A percentile compares a stretch with the other conserved stretches of the same genome.
These are phyloP conservation scores for Nycticryphes semicollaris DNA, from an alignment of 2,113 vertebrate genomes.

Conservation along the genomic window DNA sequence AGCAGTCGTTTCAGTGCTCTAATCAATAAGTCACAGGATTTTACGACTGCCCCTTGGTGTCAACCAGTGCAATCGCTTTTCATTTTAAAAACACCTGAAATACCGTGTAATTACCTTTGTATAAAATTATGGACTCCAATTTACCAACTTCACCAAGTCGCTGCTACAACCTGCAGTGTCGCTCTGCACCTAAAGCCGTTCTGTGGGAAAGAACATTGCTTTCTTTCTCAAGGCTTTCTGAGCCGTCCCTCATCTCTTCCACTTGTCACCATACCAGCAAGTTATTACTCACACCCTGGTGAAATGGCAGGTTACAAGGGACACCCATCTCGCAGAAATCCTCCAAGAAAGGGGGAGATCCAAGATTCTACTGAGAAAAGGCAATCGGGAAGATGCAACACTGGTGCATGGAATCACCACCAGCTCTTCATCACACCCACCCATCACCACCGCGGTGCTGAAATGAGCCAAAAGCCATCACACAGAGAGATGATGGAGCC, in stretches of 20 bases:
- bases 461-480: fast-evolving
- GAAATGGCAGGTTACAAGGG: background rate
- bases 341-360: background rate
- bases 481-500: fast-evolving
- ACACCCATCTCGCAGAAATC: background rate
- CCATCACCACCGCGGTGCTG: fast-evolving
- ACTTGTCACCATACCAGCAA: background rate
- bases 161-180: background rate
- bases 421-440: background rate
- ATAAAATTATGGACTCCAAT: background rate
- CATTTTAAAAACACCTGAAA: slow-evolving; percentile 37
- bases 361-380: background rate
- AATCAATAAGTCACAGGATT: slow-evolving; percentile 33
- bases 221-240: background rate
- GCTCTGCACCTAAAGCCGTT: fast-evolving
- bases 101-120: background rate
- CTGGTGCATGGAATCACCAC: background rate
- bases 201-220: background rate
- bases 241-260: background rate
- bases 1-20: background rate
- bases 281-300: background rate
- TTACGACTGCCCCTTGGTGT: background rate
- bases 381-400: fast-evolving
- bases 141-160: background rate
- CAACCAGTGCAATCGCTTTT: background rate